Percentiles rank a stretch among this genome's conserved stretches.
phyloP scores from a whole-genome alignment of 1,140 invertebrate species.

The Habropoda laboriosa region DNA sequence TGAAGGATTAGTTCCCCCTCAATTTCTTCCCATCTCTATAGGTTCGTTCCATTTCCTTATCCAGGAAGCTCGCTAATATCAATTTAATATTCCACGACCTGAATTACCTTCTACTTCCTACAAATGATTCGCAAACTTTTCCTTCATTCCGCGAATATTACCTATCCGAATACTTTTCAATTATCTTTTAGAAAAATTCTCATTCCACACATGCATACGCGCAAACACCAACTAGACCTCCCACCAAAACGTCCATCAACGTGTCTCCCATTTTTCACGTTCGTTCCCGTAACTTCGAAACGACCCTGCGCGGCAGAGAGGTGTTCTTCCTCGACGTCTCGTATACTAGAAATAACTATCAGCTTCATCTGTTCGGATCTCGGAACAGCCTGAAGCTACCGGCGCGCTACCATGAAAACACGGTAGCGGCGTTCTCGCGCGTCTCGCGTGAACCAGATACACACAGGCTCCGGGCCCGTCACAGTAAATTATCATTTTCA shows the following conservation, averaged over 20 bases:
- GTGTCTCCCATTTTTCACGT: neutral
- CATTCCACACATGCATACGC: neutral
- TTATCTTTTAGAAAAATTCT: neutral
- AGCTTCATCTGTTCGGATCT: neutral
- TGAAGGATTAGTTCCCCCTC: too few species aligned
- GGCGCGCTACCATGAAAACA: slow-evolving; percentile 22
- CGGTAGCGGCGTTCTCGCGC: slow-evolving; percentile 52
- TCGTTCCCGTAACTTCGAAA: too few species aligned
- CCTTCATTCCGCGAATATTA: too few species aligned
- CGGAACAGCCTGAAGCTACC: neutral
- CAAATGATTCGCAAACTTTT: too few species aligned
- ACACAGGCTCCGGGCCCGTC: slow-evolving; percentile 69
- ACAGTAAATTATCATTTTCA: slow-evolving; percentile 80
- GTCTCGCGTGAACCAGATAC: slow-evolving; percentile 74
- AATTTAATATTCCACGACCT: too few species aligned
- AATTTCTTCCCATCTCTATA: neutral
- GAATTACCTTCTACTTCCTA: too few species aligned
- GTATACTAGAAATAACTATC: slow-evolving; percentile 21
- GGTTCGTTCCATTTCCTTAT: neutral
- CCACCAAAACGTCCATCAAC: neutral
- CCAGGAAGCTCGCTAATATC: too few species aligned
- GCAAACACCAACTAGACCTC: too few species aligned
- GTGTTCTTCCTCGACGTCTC: neutral
- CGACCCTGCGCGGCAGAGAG: neutral
- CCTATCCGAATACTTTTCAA: neutral